These are phyloP conservation scores for Craseonycteris thonglongyai DNA, from an alignment of 2,113 vertebrate genomes.

Conservation along the genomic window DNA sequence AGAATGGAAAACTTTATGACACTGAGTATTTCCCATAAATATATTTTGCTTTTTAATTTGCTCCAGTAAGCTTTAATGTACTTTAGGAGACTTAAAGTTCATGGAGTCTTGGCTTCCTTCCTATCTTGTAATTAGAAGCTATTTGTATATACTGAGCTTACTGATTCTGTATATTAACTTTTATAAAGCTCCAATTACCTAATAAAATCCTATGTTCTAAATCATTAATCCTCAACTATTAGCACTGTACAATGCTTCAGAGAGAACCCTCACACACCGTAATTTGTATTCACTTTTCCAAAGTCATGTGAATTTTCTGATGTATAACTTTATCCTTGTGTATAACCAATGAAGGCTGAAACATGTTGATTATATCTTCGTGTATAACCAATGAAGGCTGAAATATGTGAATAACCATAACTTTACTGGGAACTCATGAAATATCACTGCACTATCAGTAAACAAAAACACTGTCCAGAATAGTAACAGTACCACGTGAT, in stretches of 20 bases:
- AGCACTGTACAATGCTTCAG: not conserved
- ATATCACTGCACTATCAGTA: constrained; percentile 80
- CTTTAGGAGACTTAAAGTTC: not conserved
- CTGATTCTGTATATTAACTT: not conserved
- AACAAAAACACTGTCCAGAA: constrained; percentile 81
- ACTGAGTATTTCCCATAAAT: not conserved
- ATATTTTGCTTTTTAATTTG: constrained; percentile 1
- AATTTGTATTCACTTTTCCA: not conserved
- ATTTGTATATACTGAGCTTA: not conserved
- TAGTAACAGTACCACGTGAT: constrained; percentile 80
- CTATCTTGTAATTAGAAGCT: not conserved
- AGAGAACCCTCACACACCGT: not conserved
- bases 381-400: constrained; percentile 81
- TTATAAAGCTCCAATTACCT: not conserved
- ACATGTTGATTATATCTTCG: too few species aligned
- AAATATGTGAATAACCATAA: constrained; percentile 89
- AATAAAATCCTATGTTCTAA: not conserved
- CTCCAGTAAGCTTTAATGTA: not conserved
- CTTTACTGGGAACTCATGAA: constrained; percentile 86
- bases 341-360: constrained; percentile 83
- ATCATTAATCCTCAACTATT: not conserved
- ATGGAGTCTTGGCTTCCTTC: not conserved
- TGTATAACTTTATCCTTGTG: constrained; percentile 53
- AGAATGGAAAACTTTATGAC: not conserved
- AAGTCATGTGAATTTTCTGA: not conserved